Base-by-base conservation (phyloP, 2,797 vertebrate species). In the Labeo calbasu region DNA sequence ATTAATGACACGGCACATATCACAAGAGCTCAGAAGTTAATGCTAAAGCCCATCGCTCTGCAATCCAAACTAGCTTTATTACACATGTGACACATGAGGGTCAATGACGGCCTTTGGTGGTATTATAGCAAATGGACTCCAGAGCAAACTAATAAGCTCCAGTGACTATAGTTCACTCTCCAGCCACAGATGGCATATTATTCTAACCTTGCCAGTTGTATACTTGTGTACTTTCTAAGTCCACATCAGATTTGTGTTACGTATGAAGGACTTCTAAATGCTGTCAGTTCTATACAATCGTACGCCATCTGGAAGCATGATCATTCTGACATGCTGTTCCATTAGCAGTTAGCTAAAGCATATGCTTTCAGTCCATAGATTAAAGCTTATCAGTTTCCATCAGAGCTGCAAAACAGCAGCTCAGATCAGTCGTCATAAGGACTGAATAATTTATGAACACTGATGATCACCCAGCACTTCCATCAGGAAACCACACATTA, bases 231-330 rank as follows among this genome's bases (percentile, higher is more conserved):
- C 57, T 61, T 61, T 84, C 48, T 89, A 88, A 25, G 68, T 89
- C 86, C 89, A 89, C 89, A 91, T 88, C 85, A 90, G 87, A 90
- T 87, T 23, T 63, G 82, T 88, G 88, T 89, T 91, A 85, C 88
- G 89, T 92, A 91, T 88, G 85, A 91, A 71, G 28, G 85, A 86
- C 89, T 90, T 89, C 85, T 83, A 89, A 91, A 90, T 91, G 90
- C 80, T 91, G 89, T 90, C 89, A 71, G 75, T 61, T 23, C 17
- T 78, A 59, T 71, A 72, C 25, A 83, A 89, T 89, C 91, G 85
- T 61, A 68, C 88, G 85, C 91, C 91, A 92, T 93, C 92, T 92
- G 87, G 87, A 91, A 6, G 78, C 77, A 75, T 88, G 88, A 86
- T 90, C 89, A 87, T 86, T 89, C 87, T 59, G 73, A 83, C 87